Base-by-base conservation (phyloP, 2,113 vertebrate genomes). In the Oreochromis tanganicae region DNA sequence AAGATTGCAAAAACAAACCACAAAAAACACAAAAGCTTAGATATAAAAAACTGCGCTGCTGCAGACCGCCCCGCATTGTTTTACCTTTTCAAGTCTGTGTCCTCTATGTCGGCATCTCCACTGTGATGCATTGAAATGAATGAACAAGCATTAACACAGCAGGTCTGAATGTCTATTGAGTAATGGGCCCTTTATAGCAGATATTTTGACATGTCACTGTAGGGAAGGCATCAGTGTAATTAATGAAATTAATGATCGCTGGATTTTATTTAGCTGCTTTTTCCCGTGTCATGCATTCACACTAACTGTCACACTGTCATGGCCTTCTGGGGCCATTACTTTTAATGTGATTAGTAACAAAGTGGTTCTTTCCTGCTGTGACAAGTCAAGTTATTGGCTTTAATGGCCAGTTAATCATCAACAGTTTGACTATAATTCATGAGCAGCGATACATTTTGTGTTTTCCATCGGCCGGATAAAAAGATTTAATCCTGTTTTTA, bases 341-440 rank as follows among this genome's bases (percentile, higher is more conserved):
- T 75, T 75, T 75, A 75, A 48, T 75, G 41, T 48, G 9, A 75
- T 75, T 48, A 19, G 71, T 48, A 75, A 29, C 71, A 50, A 75
- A 29, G 41, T 75, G 71, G 41, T 75, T 32, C 24, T 50, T 75
- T 75, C 71, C 43, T 29, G 24, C 71, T 75, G 71, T 29, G 71
- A 75, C 41, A 75, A 75, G 71, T 75, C 71, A 50, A 32, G 43
- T 19, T 75, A 50, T 19, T 5, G 21, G 0, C 24, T 75, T 46
- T 75, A 75, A 50, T 7, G 16, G 24, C 71, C 71, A 50, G 24
- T 50, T 75, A 75, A 75, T 19, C 43, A 75, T 75, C 16, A 75
- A 50, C 43, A 75, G 9, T 75, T 75, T 0, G 43, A 75, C 71
- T 24, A 50, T 50, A 50, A 75, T 75, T 50, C 71, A 75, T 4